These are phyloP conservation scores for Bombus pascuorum DNA, from an alignment of 1,140 invertebrate genomes.

Conservation along the genomic window DNA sequence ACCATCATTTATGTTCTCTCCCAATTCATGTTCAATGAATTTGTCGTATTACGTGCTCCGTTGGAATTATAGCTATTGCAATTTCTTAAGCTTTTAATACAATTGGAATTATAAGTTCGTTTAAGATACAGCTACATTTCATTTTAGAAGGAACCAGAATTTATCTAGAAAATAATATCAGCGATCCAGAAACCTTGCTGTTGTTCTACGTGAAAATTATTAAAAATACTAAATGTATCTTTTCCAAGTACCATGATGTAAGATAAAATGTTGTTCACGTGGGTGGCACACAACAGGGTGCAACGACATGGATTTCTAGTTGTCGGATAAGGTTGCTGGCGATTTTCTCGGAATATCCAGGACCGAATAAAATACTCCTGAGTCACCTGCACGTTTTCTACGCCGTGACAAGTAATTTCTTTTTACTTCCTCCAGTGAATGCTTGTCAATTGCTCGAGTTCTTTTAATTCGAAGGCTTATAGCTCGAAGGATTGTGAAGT, in stretches of 20 bases:
- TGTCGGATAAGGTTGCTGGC: too few species aligned
- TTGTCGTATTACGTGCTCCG: neutral
- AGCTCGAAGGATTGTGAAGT: neutral
- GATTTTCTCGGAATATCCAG: constrained; percentile 11
- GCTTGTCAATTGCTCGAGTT: constrained; percentile 24
- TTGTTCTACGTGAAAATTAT: neutral
- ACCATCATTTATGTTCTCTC: constrained; percentile 4
- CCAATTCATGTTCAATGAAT: constrained; percentile 14
- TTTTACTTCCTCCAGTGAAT: neutral
- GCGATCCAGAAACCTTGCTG: too few species aligned
- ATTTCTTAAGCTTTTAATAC: neutral
- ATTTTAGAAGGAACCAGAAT: too few species aligned
- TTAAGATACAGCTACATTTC: too few species aligned
- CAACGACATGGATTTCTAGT: too few species aligned
- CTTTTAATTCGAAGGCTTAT: constrained; percentile 25
- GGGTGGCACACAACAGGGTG: too few species aligned
- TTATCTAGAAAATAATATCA: neutral
- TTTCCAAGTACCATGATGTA: too few species aligned
- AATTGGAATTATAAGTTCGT: neutral
- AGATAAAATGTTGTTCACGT: too few species aligned
- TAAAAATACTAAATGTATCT: neutral
- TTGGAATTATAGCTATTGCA: neutral
- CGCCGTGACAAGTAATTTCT: constrained; percentile 32
- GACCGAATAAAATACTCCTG: neutral
- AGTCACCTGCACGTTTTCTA: constrained; percentile 15